Percentiles rank a stretch among this genome's conserved stretches.
Conservation (phyloP, 2,888 invertebrate genomes). For the Notodromas monacha region DNA sequence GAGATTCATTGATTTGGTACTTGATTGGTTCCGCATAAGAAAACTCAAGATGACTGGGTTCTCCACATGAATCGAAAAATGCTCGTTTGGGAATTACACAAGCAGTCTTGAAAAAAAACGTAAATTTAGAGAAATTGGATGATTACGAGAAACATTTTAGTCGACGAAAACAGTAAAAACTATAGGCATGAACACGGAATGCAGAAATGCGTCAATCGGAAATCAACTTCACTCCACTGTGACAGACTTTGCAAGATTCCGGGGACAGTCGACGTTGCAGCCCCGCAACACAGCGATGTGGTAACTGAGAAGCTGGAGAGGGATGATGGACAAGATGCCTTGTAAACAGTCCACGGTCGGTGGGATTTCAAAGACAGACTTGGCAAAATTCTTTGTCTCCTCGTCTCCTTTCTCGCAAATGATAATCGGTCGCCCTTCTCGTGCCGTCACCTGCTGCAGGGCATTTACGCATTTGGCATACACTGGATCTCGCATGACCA, state of each 20-base stretch:
- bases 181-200: too few relatives aligned
- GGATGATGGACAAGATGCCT: slow-evolving; percentile 85
- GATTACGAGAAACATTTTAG: too few relatives aligned
- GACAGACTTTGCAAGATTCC: slow-evolving; percentile 94
- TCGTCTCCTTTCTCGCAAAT: slow-evolving; percentile 75
- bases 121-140: too few relatives aligned
- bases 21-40: too few relatives aligned
- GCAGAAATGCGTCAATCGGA: too few relatives aligned
- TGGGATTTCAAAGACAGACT: slow-evolving; percentile 52
- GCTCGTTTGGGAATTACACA: too few relatives aligned
- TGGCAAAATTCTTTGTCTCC: slow-evolving; percentile 46
- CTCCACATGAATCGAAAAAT: too few relatives aligned
- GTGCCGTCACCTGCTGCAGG: slow-evolving; percentile 69
- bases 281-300: slow-evolving; percentile 85
- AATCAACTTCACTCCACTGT: slow-evolving; percentile 76
- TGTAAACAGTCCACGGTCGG: slow-evolving; percentile 80
- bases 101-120: too few relatives aligned
- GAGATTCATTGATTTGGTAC: too few relatives aligned
- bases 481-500: slow-evolving; percentile 79
- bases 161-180: too few relatives aligned
- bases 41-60: too few relatives aligned
- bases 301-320: slow-evolving; percentile 87
- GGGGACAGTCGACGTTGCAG: slow-evolving; percentile 89
- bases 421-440: slow-evolving; percentile 71
- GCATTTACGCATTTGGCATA: slow-evolving; percentile 98